These are phyloP conservation scores for Piaya cayana DNA, from an alignment of 2,113 vertebrate genomes.

Conservation along the genomic window DNA sequence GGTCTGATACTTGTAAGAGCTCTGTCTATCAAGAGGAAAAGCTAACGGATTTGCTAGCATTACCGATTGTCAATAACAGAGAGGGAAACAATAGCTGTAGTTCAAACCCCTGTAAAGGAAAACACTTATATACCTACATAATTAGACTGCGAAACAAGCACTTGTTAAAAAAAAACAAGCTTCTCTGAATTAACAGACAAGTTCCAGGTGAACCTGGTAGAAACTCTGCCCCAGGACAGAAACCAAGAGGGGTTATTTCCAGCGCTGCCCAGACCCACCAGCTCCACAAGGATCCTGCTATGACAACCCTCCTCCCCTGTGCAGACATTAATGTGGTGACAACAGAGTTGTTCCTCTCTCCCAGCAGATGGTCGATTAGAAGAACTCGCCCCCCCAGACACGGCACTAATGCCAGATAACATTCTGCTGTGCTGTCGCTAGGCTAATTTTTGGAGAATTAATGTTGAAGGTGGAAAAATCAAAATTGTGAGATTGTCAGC, in stretches of 20 bases:
- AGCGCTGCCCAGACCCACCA: background rate
- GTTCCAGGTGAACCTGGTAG: background rate
- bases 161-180: background rate
- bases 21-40: background rate
- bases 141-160: background rate
- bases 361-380: constrained; percentile 8
- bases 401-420: background rate
- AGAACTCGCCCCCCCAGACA: background rate
- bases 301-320: background rate
- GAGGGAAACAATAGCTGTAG: background rate
- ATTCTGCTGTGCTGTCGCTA: background rate
- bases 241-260: background rate
- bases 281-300: background rate
- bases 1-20: background rate
- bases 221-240: background rate
- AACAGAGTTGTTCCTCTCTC: background rate
- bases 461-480: background rate
- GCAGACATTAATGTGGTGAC: background rate
- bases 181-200: background rate
- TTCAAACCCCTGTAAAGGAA: background rate
- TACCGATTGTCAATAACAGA: background rate
- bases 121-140: too few species aligned
- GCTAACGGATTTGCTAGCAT: background rate
- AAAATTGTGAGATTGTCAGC: background rate
- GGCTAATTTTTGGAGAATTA: background rate